Percentiles rank a stretch among this genome's conserved stretches.
Evolutionary conservation across 1,140 invertebrate genomes (phyloP).

Genomic region (Planococcus citri): DNA sequence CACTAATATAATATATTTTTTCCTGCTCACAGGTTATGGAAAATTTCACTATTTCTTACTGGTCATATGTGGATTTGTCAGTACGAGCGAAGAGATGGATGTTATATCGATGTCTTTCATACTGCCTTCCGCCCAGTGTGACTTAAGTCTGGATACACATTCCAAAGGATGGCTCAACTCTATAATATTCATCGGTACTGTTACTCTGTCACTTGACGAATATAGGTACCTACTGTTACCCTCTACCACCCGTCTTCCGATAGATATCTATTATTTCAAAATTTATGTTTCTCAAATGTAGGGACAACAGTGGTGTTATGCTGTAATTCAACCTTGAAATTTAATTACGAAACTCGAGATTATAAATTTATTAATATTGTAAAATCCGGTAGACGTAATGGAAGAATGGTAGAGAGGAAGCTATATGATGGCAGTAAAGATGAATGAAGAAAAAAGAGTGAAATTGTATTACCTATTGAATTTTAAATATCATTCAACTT

Average conservation of each 20-base stretch:
- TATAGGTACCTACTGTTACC: neutral
- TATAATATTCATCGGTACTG: conserved; percentile 23
- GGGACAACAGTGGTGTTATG: too few relatives aligned
- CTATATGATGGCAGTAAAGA: too few relatives aligned
- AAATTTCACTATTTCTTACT: conserved; percentile 58
- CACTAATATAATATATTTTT: neutral
- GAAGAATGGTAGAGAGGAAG: too few relatives aligned
- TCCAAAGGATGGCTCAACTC: conserved; percentile 61
- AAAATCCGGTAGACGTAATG: too few relatives aligned
- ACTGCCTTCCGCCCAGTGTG: conserved; percentile 58
- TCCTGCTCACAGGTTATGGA: conserved; percentile 51
- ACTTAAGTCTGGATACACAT: conserved; percentile 57
- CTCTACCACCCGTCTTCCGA: neutral
- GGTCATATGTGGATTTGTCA: conserved; percentile 54
- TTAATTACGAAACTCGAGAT: too few relatives aligned
- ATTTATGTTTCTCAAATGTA: too few relatives aligned
- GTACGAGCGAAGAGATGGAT: conserved; percentile 63
- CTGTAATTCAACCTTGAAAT: too few relatives aligned
- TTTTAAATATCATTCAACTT: too few relatives aligned
- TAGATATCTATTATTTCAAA: neutral
- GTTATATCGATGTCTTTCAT: conserved; percentile 76
- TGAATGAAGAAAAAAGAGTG: too few relatives aligned
- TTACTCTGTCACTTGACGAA: neutral
- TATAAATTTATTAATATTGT: too few relatives aligned
- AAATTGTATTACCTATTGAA: too few relatives aligned